Conservation (phyloP, 2,113 vertebrate species). For the Leucoraja erinaceus region DNA sequence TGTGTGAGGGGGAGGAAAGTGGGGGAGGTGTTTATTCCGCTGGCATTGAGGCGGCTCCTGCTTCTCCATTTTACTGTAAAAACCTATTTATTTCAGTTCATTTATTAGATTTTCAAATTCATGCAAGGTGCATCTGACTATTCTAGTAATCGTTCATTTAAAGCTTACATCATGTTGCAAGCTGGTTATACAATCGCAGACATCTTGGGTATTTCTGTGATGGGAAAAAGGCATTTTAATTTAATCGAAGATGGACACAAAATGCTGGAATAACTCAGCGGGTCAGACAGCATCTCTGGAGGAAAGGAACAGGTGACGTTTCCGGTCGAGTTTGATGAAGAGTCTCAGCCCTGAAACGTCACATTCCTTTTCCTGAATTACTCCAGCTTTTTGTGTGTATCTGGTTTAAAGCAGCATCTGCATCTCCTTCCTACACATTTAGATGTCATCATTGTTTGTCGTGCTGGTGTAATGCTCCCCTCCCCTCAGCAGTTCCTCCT, state of each 20-base stretch:
- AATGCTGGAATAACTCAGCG: too few species aligned
- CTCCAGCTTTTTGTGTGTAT: too few species aligned
- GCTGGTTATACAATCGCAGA: not conserved
- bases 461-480: too few species aligned
- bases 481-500: too few species aligned
- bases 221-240: not conserved
- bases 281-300: too few species aligned
- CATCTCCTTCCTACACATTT: too few species aligned
- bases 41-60: not conserved
- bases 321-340: too few species aligned
- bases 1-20: constrained; percentile 25
- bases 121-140: not conserved
- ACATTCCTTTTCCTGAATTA: too few species aligned
- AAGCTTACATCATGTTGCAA: not conserved
- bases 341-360: too few species aligned
- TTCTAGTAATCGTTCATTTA: not conserved
- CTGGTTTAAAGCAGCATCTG: too few species aligned
- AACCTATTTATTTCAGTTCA: not conserved
- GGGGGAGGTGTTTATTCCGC: constrained; percentile 21
- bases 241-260: too few species aligned
- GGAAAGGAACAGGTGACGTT: too few species aligned
- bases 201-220: not conserved
- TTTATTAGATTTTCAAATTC: not conserved
- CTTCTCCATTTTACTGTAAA: constrained; percentile 23
- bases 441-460: not conserved